phyloP scores from a whole-genome alignment of 2,797 vertebrate genomes.

The Onychomys leucogaster region DNA sequence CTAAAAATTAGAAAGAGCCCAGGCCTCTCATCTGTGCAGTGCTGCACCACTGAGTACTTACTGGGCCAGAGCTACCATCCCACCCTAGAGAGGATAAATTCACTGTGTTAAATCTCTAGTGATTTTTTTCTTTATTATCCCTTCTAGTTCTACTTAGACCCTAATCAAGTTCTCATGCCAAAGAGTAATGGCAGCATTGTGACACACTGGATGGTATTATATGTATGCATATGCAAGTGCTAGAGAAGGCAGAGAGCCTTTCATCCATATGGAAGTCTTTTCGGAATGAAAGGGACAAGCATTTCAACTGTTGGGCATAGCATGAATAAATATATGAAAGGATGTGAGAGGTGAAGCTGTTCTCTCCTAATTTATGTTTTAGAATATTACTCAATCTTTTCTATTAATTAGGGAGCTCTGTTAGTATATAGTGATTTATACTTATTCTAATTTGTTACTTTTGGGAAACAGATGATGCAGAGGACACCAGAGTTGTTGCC shows the following conservation, averaged over 20 bases:
- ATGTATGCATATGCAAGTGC: neutral
- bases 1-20: neutral
- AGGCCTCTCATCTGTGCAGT: neutral
- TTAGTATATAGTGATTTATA: neutral
- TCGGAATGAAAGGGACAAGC: neutral
- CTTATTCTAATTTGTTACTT: slow-evolving; percentile 25
- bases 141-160: neutral
- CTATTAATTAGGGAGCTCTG: neutral
- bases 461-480: neutral
- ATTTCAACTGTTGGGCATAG: neutral
- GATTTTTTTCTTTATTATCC: neutral
- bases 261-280: neutral
- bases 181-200: neutral
- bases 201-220: neutral
- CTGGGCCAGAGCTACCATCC: neutral
- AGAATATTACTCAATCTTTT: neutral
- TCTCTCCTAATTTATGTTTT: neutral
- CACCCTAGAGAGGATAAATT: neutral
- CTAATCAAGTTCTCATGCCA: neutral
- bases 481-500: neutral
- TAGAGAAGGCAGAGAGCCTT: neutral
- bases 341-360: neutral
- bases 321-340: neutral
- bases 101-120: neutral
- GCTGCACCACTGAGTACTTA: neutral